Evolutionary conservation across 64 coral and sea anemone genomes (phyloP), one percentile per base, ranked within the genome.

Genomic region (Actinia equina): DNA sequence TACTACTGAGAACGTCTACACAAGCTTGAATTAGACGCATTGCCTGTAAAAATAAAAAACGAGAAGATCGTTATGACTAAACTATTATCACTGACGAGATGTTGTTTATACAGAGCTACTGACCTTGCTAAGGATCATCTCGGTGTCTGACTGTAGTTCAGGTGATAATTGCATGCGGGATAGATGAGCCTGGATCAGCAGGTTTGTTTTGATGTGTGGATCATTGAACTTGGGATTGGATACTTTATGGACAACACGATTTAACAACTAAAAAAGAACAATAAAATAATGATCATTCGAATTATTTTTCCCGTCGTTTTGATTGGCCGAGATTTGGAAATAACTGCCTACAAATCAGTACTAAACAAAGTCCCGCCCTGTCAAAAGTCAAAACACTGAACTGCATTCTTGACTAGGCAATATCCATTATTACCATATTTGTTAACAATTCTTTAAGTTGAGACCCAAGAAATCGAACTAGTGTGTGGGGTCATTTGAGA

Each of bases 11-110:
- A 26, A 98, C 96, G 87, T 98, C 96, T 10, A 98, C 96, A 86
- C 96, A 98, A 2, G 96, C 96, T 93, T 98, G 96, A 3, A 98
- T 94, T 18, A 98, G 86, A 86, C 96, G 96, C 93, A 98, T 93
- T 11, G 96, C 96, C 96, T 98, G 42, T 13, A 17, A 78, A 61
- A 76, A 83, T 46, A 77, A 51, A 52, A 44, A 26, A 43, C 27
- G 18, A 18, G 9, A 26, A 43, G 2, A 79, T 44, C 2, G 44
- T 41, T 41, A 79, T 37, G 6, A 65, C 3, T 7, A 65, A 22
- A 20, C 19, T 65, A 65, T 9, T 20, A 65, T 23, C n/a, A 23
- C 30, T 37, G 30, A 37, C 20, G 10, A 65, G 9, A n/a, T 65
- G 4, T 65, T 23, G 15, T 8, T 49, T 49, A 49, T 6, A 49